phyloP scores from a whole-genome alignment of 1,140 invertebrate species.

The Pseudomyrmex gracilis region DNA sequence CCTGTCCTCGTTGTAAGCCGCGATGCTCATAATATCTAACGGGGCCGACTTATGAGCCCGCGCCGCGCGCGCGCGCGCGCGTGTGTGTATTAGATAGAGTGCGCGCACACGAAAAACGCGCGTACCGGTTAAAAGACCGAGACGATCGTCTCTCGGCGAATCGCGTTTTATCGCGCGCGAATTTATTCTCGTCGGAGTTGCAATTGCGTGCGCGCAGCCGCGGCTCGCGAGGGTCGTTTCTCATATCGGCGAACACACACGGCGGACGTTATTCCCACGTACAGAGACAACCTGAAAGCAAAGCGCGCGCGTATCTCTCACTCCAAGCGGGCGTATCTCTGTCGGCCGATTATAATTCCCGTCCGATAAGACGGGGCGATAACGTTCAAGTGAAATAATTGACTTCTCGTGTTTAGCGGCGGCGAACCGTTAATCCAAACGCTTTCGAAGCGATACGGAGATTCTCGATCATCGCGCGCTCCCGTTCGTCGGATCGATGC shows the following conservation, averaged over 20 bases:
- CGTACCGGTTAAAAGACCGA: conserved; percentile 5
- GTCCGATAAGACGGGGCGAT: conserved; percentile 43
- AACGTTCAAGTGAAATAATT: conserved; percentile 45
- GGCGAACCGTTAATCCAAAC: conserved; percentile 32
- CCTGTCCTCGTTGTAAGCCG: conserved; percentile 43
- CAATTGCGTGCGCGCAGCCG: conserved; percentile 15
- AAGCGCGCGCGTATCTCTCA: neutral
- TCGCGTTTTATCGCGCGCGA: neutral
- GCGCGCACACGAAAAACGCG: conserved; percentile 1
- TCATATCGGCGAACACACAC: neutral
- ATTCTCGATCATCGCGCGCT: neutral
- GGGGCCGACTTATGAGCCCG: conserved; percentile 48
- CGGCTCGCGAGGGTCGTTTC: conserved; percentile 10
- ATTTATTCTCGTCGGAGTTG: conserved; percentile 36
- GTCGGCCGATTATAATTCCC: conserved; percentile 30
- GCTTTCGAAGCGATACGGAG: conserved; percentile 24
- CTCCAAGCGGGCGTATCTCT: neutral
- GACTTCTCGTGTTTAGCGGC: conserved; percentile 55
- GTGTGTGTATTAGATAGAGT: no score
- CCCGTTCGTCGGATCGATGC: conserved; percentile 36
- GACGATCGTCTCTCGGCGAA: conserved; percentile 8
- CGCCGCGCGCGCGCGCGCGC: neutral
- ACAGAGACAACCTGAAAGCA: conserved; percentile 8
- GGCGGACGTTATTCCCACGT: conserved; percentile 12
- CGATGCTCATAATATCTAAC: conserved; percentile 68